phyloP scores from a whole-genome alignment of 2,113 vertebrate genomes.

The Tragelaphus buxtoni region DNA sequence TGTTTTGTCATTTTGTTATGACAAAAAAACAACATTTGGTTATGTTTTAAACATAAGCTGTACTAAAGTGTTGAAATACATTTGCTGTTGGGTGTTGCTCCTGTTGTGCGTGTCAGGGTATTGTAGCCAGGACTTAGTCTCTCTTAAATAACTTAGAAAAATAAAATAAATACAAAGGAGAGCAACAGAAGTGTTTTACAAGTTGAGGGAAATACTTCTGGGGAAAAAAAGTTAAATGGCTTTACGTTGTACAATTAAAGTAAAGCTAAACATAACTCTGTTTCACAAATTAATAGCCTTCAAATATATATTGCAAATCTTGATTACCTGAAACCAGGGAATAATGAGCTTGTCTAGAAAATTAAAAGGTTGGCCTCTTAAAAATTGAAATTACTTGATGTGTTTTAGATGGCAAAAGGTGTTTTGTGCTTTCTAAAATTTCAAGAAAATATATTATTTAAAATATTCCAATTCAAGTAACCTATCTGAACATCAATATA shows the following conservation, averaged over 20 bases:
- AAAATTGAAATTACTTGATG: background rate
- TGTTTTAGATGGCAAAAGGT: background rate
- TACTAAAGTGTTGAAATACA: background rate
- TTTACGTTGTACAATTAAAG: background rate
- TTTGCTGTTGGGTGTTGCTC: background rate
- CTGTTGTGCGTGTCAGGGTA: background rate
- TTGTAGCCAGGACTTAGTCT: background rate
- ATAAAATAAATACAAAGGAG: background rate
- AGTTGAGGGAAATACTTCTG: background rate
- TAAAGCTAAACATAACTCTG: background rate
- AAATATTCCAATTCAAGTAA: background rate
- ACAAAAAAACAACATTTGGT: background rate
- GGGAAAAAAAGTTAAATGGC: background rate
- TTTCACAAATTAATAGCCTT: background rate
- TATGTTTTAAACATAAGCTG: background rate
- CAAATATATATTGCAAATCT: background rate
- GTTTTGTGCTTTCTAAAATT: slow-evolving; percentile 11
- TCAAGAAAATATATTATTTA: background rate
- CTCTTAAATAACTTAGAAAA: background rate
- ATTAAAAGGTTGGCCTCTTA: background rate
- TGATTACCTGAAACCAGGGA: background rate
- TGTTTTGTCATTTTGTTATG: background rate
- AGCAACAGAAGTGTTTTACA: background rate
- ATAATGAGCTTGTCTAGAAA: background rate
- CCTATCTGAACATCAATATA: background rate